Evolutionary conservation across 2,797 vertebrate genomes (phyloP).

Genomic region (Glossophaga mutica): DNA sequence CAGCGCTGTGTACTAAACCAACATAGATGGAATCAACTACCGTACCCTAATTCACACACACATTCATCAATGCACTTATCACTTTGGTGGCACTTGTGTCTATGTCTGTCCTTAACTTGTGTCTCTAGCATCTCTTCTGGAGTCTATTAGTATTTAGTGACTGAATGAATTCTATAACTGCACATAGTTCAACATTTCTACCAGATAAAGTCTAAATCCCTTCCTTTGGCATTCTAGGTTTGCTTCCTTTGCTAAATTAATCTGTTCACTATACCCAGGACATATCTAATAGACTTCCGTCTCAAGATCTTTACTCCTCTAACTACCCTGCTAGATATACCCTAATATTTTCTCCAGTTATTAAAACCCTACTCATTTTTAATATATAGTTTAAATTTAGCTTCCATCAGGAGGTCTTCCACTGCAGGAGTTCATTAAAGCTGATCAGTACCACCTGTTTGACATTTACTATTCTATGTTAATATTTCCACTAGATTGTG

Average conservation of each 20-base stretch:
- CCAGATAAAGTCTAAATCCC: neutral
- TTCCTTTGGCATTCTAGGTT: neutral
- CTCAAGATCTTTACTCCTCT: neutral
- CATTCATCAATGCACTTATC: too few species aligned
- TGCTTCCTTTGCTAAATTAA: neutral
- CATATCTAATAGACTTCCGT: neutral
- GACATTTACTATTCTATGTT: neutral
- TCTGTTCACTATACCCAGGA: neutral
- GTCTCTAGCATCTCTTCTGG: neutral
- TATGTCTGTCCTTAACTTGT: neutral
- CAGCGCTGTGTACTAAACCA: conserved; percentile 1
- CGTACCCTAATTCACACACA: neutral
- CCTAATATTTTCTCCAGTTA: neutral
- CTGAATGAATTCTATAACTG: neutral
- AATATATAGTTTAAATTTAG: neutral
- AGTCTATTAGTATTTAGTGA: neutral
- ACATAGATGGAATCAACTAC: neutral
- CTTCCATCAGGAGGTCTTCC: neutral
- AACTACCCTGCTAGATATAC: neutral
- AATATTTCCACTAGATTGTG: neutral
- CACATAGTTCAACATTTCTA: neutral
- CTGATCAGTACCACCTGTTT: neutral
- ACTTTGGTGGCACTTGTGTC: neutral
- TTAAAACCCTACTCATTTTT: neutral
- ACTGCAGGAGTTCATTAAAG: neutral